Base-by-base conservation (phyloP, 2,888 invertebrate species). In the Pardosa pseudoannulata region DNA sequence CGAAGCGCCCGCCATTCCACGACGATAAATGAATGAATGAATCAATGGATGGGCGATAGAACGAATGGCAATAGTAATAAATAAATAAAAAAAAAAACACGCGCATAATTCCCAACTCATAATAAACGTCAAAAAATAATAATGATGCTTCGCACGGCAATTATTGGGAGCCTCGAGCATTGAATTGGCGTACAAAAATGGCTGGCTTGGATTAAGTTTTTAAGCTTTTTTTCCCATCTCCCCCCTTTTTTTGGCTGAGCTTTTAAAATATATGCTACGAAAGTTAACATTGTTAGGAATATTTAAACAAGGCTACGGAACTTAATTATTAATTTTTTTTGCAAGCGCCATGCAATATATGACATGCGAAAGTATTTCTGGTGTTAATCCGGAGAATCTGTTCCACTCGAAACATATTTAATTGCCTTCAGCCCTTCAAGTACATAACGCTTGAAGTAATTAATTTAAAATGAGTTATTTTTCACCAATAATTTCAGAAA, bases 121-220 rank as follows among this genome's bases (percentile, higher is more conserved):
- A 64, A 71, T 79, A 79, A 79, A 79, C 41, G 79, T 64, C 64
- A 79, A 79, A 79, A 79, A 71, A 79, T 71, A 79, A 79, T 56
- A 71, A 71, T 71, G 79, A 64, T 7, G 62, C 19, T n/a, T 31
- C 23, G 46, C 62, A 39, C 62, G 29, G 71, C 64, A 79, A 79
- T 79, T 79, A 79, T 79, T 71, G 39, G 31, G 64, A 41, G 79
- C 79, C 79, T 31, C 23, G 16, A 79, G 79, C 41, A 31, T 27
- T 41, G 56, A 56, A 68, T 68, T 75, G 11, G 41, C 27, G 41
- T 64, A 41, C 29, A 71, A 79, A 71, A 79, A 71, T 56, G 28
- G 71, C 41, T 27, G 50, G 67, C 68, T 68, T 65, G 65, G 65
- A 65, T 62, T 41, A 28, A 39, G 29, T 41, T 31, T 56, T 46